These are phyloP conservation scores for Salpingus planirostris DNA, from an alignment of 2,888 invertebrate genomes.

Conservation along the genomic window DNA sequence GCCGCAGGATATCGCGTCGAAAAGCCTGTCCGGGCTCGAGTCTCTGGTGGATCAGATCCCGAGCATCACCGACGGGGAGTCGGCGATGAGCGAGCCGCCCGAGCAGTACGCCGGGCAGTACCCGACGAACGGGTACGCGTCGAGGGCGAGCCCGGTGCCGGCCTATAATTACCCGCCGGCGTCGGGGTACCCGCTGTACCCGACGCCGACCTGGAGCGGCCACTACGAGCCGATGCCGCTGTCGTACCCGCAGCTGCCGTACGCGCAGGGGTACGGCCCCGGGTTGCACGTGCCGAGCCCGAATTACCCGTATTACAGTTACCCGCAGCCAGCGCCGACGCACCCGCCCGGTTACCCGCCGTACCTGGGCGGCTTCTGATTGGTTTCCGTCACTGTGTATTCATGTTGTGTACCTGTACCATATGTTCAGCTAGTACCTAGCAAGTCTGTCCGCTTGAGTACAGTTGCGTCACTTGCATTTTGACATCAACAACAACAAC, in stretches of 20 bases:
- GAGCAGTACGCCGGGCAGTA: slow-evolving; percentile 40
- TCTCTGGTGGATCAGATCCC: slow-evolving; percentile 88
- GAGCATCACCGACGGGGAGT: slow-evolving; percentile 67
- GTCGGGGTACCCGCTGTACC: slow-evolving; percentile 38
- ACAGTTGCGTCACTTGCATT: slow-evolving; percentile 45
- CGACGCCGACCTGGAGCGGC: slow-evolving; percentile 40
- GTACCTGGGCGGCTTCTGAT: slow-evolving; percentile 43
- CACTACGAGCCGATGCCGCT: slow-evolving; percentile 44
- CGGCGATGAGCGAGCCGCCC: slow-evolving; percentile 34
- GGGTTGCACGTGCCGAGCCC: slow-evolving; percentile 60
- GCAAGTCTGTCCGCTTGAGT: slow-evolving; percentile 44
- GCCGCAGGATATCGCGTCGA: slow-evolving; percentile 71
- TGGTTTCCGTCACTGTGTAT: slow-evolving; percentile 43
- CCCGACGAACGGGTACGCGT: slow-evolving; percentile 43
- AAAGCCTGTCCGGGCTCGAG: slow-evolving; percentile 77
- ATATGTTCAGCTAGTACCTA: slow-evolving; percentile 46
- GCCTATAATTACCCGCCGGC: slow-evolving; percentile 35
- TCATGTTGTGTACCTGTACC: slow-evolving; percentile 46
- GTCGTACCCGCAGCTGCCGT: slow-evolving; percentile 38
- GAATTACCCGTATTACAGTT: slow-evolving; percentile 54
- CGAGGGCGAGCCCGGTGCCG: slow-evolving; percentile 38
- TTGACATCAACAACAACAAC: no score
- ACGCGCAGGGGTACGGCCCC: slow-evolving; percentile 42
- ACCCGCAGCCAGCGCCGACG: slow-evolving; percentile 38
- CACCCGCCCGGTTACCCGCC: slow-evolving; percentile 42